A percentile compares a stretch with the other conserved stretches of the same genome.
Evolutionary conservation across 2,888 invertebrate species (phyloP).

Genomic region (Erebia epiphron): DNA sequence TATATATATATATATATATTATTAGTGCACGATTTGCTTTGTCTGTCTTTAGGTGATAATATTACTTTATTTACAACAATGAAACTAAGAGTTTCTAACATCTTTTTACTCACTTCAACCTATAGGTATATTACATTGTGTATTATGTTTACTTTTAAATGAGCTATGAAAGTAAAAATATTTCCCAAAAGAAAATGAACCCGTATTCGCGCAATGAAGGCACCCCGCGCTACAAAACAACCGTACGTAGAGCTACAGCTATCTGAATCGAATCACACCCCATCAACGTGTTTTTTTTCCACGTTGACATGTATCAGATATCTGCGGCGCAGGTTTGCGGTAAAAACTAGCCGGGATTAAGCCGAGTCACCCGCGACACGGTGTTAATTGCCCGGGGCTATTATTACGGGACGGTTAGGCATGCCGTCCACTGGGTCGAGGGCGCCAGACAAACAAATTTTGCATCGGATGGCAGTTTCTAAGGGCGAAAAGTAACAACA

Average conservation of each 20-base stretch:
- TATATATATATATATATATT: too few species aligned
- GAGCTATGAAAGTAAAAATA: neutral
- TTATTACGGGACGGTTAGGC: conserved; percentile 46
- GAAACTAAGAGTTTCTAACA: too few species aligned
- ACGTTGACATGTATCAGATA: conserved; percentile 39
- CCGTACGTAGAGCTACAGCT: conserved; percentile 17
- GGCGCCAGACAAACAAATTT: neutral
- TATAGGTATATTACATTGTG: too few species aligned
- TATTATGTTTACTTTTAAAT: too few species aligned
- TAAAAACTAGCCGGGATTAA: conserved; percentile 47
- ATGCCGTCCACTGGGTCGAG: conserved; percentile 28
- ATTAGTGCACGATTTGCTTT: too few species aligned
- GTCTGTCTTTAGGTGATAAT: too few species aligned
- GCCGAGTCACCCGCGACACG: conserved; percentile 43
- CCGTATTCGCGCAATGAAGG: neutral
- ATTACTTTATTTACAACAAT: too few species aligned
- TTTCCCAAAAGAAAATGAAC: neutral
- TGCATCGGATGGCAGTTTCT: too few species aligned
- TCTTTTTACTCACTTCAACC: too few species aligned
- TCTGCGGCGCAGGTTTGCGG: conserved; percentile 40
- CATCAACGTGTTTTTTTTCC: conserved; percentile 33
- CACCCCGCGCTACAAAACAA: conserved; percentile 17
- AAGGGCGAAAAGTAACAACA: too few species aligned
- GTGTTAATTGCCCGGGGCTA: conserved; percentile 51
- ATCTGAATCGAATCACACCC: conserved; percentile 36